Evolutionary conservation across 2,888 invertebrate species (phyloP).

Genomic region (Cephus sareptanus): DNA sequence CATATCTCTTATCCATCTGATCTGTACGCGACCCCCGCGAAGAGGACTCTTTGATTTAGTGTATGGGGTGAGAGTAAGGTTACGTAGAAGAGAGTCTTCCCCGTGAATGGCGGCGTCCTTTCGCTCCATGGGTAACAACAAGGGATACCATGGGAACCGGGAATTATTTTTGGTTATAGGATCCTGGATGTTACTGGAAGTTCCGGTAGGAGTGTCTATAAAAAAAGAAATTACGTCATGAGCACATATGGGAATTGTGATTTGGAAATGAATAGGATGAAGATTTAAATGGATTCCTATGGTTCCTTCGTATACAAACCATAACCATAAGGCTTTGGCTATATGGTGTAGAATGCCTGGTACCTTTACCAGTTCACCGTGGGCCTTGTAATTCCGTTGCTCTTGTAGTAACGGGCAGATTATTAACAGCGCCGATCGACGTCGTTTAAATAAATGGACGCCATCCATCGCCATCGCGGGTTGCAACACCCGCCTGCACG

Average conservation of each 20-base stretch:
- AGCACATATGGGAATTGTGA: not conserved
- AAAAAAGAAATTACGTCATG: not conserved
- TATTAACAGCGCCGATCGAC: constrained; percentile 14
- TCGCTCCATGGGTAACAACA: not conserved
- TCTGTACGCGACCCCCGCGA: constrained; percentile 44
- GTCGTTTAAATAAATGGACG: constrained; percentile 12
- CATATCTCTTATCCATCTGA: constrained; percentile 36
- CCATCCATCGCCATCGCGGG: constrained; percentile 9
- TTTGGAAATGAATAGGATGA: not conserved
- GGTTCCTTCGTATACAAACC: not conserved
- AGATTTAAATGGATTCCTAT: not conserved
- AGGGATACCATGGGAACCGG: not conserved
- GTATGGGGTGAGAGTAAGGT: not conserved
- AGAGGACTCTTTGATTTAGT: constrained; percentile 51
- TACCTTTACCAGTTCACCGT: not conserved
- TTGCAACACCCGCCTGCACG: constrained; percentile 11
- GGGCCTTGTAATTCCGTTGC: constrained; percentile 3
- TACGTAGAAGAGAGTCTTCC: not conserved
- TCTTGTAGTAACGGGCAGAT: constrained; percentile 5
- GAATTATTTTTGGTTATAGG: not conserved
- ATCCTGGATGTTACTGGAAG: not conserved
- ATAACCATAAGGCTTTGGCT: not conserved
- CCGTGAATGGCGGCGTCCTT: not conserved
- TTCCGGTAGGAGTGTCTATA: not conserved
- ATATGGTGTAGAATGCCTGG: not conserved